Evolutionary conservation across 2,888 invertebrate genomes (phyloP).

Genomic region (Dynastes grantii): DNA sequence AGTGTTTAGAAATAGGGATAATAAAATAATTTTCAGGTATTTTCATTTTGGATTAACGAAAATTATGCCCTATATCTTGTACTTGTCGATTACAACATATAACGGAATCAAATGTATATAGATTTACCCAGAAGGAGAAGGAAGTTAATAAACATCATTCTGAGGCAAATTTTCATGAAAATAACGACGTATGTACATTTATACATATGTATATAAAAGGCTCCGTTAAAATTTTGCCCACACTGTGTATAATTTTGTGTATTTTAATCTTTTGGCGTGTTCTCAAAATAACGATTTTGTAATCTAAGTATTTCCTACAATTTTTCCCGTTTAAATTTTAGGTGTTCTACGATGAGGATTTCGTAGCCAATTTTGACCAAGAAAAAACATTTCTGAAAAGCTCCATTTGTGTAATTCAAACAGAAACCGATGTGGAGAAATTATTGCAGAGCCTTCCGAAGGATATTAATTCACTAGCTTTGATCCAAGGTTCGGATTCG

Average conservation of each 20-base stretch:
- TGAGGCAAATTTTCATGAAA: conserved; percentile 60
- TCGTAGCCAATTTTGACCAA: conserved; percentile 65
- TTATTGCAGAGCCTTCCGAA: conserved; percentile 70
- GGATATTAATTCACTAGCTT: conserved; percentile 73
- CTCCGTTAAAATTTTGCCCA: no score
- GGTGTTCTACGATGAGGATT: conserved; percentile 70
- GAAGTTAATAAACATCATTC: conserved; percentile 57
- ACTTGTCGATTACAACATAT: conserved; percentile 74
- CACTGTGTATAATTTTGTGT: conserved; percentile 35
- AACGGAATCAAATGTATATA: conserved; percentile 73
- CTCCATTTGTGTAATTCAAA: conserved; percentile 73
- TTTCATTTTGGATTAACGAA: conserved; percentile 65
- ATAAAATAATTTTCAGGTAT: conserved; percentile 55
- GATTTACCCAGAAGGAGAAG: conserved; percentile 71
- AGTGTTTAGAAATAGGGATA: not conserved
- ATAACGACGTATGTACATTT: conserved; percentile 66
- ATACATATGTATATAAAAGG: no score
- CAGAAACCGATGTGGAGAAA: conserved; percentile 68
- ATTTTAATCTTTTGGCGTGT: not conserved
- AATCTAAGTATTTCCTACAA: conserved; percentile 1
- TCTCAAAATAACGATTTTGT: conserved; percentile 24
- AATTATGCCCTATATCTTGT: conserved; percentile 72
- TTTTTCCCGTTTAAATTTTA: conserved; percentile 54
- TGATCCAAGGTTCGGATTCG: conserved; percentile 74
- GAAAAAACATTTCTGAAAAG: conserved; percentile 71